phyloP scores from a whole-genome alignment of 2,888 invertebrate genomes.

The Hofmannophila pseudospretella region DNA sequence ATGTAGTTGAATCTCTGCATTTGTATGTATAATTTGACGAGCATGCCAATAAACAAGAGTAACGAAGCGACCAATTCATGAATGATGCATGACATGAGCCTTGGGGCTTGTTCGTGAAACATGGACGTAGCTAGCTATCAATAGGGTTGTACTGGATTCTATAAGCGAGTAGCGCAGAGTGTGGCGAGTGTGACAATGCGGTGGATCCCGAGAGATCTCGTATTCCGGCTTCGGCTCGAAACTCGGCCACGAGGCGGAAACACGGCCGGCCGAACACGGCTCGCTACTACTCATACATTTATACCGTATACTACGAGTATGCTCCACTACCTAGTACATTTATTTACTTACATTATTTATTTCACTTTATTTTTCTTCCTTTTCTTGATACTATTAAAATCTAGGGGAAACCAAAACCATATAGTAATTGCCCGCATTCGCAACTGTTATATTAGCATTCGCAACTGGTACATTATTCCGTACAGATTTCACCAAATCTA shows the following conservation, averaged over 20 bases:
- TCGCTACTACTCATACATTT: constrained; percentile 1
- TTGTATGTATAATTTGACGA: background rate
- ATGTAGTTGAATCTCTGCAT: too few relatives aligned
- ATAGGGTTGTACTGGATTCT: background rate
- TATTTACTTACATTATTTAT: background rate
- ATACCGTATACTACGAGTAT: background rate
- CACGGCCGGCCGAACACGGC: constrained; percentile 31
- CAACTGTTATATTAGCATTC: too few relatives aligned
- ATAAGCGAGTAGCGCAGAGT: background rate
- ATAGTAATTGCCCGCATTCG: too few relatives aligned
- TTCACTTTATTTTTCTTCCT: too few relatives aligned
- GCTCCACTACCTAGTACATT: too few relatives aligned
- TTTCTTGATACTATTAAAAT: too few relatives aligned
- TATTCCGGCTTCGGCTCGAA: constrained; percentile 39
- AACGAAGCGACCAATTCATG: background rate
- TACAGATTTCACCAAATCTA: too few relatives aligned
- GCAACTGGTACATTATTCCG: too few relatives aligned
- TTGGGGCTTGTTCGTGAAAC: background rate
- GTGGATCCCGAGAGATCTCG: constrained; percentile 48
- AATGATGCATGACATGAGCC: background rate
- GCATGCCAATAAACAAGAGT: background rate
- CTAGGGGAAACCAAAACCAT: too few relatives aligned
- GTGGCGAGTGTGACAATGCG: constrained; percentile 33
- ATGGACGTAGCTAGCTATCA: background rate
- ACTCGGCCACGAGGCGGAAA: constrained; percentile 53